Conservation (phyloP, 2,888 invertebrate species). For the Pheosia tremula region DNA sequence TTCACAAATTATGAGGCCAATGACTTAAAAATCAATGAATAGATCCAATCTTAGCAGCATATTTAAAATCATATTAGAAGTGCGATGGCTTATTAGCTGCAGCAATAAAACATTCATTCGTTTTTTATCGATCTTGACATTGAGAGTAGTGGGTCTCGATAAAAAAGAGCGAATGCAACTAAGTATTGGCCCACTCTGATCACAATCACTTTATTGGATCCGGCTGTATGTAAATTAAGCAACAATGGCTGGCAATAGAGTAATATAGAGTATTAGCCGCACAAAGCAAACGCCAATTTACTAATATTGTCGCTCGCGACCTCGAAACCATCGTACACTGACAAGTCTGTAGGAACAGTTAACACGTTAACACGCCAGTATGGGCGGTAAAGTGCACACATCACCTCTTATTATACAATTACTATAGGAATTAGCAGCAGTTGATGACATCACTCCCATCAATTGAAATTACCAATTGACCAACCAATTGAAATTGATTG, state of each 20-base stretch:
- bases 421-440: slow-evolving; percentile 32
- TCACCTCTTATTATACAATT: slow-evolving; percentile 17
- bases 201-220: slow-evolving; percentile 7
- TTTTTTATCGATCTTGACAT: slow-evolving; percentile 1
- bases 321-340: slow-evolving; percentile 6
- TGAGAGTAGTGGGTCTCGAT: slow-evolving; percentile 4
- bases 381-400: slow-evolving; percentile 12
- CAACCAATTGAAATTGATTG: slow-evolving; percentile 35
- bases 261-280: background rate
- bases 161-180: slow-evolving; percentile 3
- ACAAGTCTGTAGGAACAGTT: slow-evolving; percentile 9
- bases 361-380: slow-evolving; percentile 12
- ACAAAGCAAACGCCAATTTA: slow-evolving; percentile 13
- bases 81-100: background rate
- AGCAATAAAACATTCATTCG: no score
- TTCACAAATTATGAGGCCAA: slow-evolving; percentile 8
- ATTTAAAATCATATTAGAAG: slow-evolving; percentile 1
- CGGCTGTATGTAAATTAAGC: slow-evolving; percentile 5
- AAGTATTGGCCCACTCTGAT: slow-evolving; percentile 1
- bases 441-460: slow-evolving; percentile 26
- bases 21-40: background rate
- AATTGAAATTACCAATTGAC: background rate
- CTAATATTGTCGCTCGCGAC: slow-evolving; percentile 8
- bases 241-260: slow-evolving; percentile 2
- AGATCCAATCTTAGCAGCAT: background rate